Percentiles rank a stretch among this genome's conserved stretches.
Conservation (phyloP, 1,140 invertebrate genomes). For the Plodia interpunctella region DNA sequence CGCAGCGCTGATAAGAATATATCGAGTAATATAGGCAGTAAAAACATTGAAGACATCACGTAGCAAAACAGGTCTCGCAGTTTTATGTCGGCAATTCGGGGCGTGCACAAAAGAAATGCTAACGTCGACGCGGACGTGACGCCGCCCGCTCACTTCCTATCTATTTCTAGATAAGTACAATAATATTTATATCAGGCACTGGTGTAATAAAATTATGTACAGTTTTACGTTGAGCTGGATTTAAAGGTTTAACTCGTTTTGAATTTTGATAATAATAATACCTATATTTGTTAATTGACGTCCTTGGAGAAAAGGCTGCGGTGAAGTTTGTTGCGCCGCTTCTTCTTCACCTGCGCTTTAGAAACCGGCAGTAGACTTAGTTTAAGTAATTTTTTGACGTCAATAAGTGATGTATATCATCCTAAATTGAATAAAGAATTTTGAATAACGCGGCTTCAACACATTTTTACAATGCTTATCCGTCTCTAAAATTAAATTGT, state of each 20-base stretch:
- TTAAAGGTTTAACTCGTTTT: neutral
- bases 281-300: too few species aligned
- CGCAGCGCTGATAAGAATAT: constrained; percentile 59
- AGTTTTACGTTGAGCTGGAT: neutral
- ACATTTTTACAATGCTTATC: too few species aligned
- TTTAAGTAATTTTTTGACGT: too few species aligned
- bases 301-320: too few species aligned
- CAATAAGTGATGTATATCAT: too few species aligned
- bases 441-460: too few species aligned
- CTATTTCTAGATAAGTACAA: constrained; percentile 12
- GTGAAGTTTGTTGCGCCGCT: too few species aligned
- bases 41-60: constrained; percentile 64
- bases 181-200: constrained; percentile 3
- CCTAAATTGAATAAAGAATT: too few species aligned
- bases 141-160: constrained; percentile 23
- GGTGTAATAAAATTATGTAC: neutral
- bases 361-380: too few species aligned
- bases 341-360: too few species aligned
- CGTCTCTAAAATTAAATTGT: too few species aligned
- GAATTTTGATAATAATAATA: neutral
- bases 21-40: constrained; percentile 51
- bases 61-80: constrained; percentile 60
- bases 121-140: constrained; percentile 52
- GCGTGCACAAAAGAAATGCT: constrained; percentile 70
- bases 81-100: constrained; percentile 72